Evolutionary conservation across 2,888 invertebrate species (phyloP), one percentile per base, ranked within the genome.

Genomic region (Perithous albicinctus): DNA sequence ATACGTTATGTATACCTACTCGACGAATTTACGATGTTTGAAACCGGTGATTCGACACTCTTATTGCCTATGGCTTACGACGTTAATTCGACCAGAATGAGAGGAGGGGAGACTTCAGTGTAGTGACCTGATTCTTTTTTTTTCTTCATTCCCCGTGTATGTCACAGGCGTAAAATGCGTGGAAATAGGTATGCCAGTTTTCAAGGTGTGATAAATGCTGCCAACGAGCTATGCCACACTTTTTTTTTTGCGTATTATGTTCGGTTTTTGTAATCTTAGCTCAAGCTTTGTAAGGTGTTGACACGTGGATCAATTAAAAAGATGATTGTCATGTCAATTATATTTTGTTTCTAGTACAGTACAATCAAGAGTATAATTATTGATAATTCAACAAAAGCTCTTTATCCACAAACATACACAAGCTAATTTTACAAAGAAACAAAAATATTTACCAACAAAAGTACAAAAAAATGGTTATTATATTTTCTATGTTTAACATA

Each of bases 1-100:
- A 48, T 46, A 69, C 59, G 43, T 23, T 77, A 56, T 46, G 38
- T 43, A 56, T 66, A 64, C 26, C 59, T 82, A 77, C 72, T 70
- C 74, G 76, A 85, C 83, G 84, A 86, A 87, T 86, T 86, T 86
- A 85, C 84, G 86, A 84, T 59, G 81, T 84, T 83, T 82, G 84
- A 86, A 83, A 80, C 78, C 72, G 83, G 84, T 83, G 86, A 82
- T 84, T 82, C 80, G 74, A 84, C 75, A 84, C 80, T 78, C 82
- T 82, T 72, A 76, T 80, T 82, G 77, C 59, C 75, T 82, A 67
- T 66, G 66, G 59, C 64, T 64, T 23, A 64, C 73, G 54, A 51
- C 78, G 75, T 78, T 82, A 75, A 82, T 76, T 59, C 64, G 20
- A 18, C 35, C 23, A 29, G 67, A 48, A 56, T 67, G 46, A 4